phyloP scores from a whole-genome alignment of 2,113 vertebrate genomes.

The Brevimyrus niger region DNA sequence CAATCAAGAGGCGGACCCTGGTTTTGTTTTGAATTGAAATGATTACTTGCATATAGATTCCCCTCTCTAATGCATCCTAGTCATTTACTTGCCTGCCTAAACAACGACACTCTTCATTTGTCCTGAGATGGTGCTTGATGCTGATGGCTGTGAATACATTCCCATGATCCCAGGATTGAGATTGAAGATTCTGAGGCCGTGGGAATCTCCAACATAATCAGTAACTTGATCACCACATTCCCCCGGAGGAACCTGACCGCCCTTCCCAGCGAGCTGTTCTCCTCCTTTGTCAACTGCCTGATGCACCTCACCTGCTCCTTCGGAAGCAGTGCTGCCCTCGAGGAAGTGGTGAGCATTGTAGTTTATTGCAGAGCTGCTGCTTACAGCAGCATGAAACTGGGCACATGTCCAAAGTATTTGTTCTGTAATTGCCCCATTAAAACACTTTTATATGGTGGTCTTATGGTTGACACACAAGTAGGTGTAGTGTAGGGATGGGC shows the following conservation, averaged over 20 bases:
- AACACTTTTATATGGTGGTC: neutral
- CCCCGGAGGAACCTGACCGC: slow-evolving; percentile 87
- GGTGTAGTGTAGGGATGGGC: neutral
- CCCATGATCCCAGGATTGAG: slow-evolving; percentile 74
- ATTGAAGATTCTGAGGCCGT: slow-evolving; percentile 97
- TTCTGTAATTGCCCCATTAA: neutral
- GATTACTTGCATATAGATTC: neutral
- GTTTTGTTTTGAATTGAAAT: neutral
- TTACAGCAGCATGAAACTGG: neutral
- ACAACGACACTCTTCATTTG: neutral
- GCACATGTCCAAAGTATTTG: neutral
- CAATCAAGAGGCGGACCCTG: neutral
- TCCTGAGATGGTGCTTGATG: neutral
- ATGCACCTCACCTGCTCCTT: slow-evolving; percentile 95
- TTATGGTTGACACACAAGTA: neutral
- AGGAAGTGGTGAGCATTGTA: slow-evolving; percentile 82
- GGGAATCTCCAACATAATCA: slow-evolving; percentile 93
- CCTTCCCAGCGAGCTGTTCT: slow-evolving; percentile 89
- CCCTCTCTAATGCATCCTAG: neutral
- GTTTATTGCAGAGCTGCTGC: neutral
- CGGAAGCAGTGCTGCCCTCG: slow-evolving; percentile 90
- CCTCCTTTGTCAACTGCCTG: slow-evolving; percentile 96
- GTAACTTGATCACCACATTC: slow-evolving; percentile 95
- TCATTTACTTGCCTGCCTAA: neutral
- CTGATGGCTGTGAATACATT: slow-evolving; percentile 11